Base-by-base conservation (phyloP, 2,113 vertebrate species). In the Lichenostomus cassidix region DNA sequence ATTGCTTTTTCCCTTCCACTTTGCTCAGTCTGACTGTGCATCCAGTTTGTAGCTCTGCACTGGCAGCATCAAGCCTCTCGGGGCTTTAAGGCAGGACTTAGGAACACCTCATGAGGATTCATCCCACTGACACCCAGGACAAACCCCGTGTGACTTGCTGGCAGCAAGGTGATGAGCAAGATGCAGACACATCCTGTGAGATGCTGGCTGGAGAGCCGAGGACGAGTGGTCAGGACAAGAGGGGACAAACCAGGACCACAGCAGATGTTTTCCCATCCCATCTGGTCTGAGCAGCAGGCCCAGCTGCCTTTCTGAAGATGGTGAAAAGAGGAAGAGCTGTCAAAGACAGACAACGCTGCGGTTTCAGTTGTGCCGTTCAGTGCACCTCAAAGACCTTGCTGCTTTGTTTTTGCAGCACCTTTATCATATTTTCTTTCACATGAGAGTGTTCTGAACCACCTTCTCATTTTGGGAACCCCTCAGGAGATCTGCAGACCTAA, bases 331-430 rank as follows among this genome's bases (percentile, higher is more conserved):
- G 87, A 96, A 95, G 94, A 82, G 62, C 68, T 84, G 77, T 82
- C 68, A 90, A 81, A 93, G 80, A 81, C 83, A 82, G 58, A 84
- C 83, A 89, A 17, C 81, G 50, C 27, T 62, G 53, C 4, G 64
- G 94, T 95, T 96, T 96, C 95, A 69, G 89, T 76, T 94, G 65
- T 53, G 37, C 52, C 25, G 91, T 95, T 94, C 84, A 79, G 81
- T 76, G 94, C 81, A 85, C 59, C 70, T 96, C 90, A 39, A 60
- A 79, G 65, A 85, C 59, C 59, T 94, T 0, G 0, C 28, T 75
- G 56, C 37, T 82, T 56, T 10, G 2, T 78, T 91, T 94, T 76
- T 94, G 60, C 52, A 87, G 56, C 0, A 0, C n/a, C n/a, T 91
- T 78, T 81, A 27, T 37, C 52, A 84, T 60, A 8, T 68, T 92